Evolutionary conservation across 1,140 invertebrate genomes (phyloP), one percentile per base, ranked within the genome.

Genomic region (Halictus rubicundus): DNA sequence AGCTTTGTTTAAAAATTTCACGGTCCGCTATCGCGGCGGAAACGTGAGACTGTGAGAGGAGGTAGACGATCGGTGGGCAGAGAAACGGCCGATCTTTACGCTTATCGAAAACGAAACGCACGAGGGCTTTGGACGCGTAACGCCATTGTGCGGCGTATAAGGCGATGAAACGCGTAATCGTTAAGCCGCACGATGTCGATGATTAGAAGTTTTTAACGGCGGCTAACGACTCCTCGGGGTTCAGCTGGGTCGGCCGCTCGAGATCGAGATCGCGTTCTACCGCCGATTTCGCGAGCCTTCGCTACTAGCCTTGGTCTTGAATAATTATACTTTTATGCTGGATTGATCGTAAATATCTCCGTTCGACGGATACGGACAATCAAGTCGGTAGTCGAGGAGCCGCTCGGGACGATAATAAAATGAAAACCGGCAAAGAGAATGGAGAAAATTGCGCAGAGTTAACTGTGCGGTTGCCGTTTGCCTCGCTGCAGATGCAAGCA

Each of bases 1-100:
- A 2, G 66, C 61, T 77, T 68, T 68, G 75, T 68, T 77, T 69
- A 77, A 70, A 70, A 70, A 52, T 68, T 70, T 39, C 27, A 77
- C 57, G n/a, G 25, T 63, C 49, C 66, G 57, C 61, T 70, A 77
- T 61, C 75, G 75, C 57, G 16, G 19, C 19, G 57, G 75, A 49
- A 77, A 77, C 57, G 42, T 49, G 66, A 77, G 60, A 77, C 74
- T 64, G 14, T 68, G 23, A 69, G 23, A 69, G 57, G 32, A 42
- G 10, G 54, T 16, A 16, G 3, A 32, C n/a, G 75, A 70, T 77
- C 57, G 66, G 14, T 52, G 49, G 14, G 16, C 49, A 16, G 49
- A 21, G 49, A 52, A 21, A 52, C 0, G 16, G 7, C 9, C 19
- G 10, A 27, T 23, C 59, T 66, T 21, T n/a, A 37, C 37, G 25